phyloP scores from a whole-genome alignment of 2,888 invertebrate genomes.

The Polyommatus iphigenia region DNA sequence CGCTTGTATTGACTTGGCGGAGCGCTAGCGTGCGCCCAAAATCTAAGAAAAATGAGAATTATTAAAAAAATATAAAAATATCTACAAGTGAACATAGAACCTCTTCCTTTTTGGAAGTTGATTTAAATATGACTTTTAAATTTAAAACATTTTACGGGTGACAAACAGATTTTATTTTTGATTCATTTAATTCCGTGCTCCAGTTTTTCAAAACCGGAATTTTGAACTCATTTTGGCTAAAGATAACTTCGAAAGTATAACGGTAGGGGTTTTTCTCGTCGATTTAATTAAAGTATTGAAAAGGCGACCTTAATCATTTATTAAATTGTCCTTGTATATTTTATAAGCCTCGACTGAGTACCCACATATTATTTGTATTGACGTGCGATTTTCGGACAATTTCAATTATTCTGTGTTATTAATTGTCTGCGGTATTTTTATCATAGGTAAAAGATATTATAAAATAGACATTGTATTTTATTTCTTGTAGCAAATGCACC shows the following conservation, averaged over 20 bases:
- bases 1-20: neutral
- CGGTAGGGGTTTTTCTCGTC: conserved; percentile 13
- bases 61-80: too few relatives aligned
- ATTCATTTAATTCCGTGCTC: neutral
- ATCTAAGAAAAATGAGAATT: neutral
- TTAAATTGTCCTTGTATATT: neutral
- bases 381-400: neutral
- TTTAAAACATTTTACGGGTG: neutral
- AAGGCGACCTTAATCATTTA: neutral
- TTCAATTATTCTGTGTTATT: neutral
- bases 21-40: neutral
- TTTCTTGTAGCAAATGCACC: neutral
- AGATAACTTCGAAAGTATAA: conserved; percentile 14
- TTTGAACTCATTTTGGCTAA: neutral
- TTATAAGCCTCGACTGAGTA: neutral
- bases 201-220: neutral
- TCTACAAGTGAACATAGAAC: too few relatives aligned
- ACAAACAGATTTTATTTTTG: neutral
- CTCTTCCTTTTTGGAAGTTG: neutral
- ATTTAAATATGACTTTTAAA: neutral
- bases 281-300: neutral
- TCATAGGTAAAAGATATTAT: too few relatives aligned
- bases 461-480: neutral
- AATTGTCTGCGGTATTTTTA: too few relatives aligned
- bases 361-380: neutral